A percentile compares a stretch with the other conserved stretches of the same genome.
Evolutionary conservation across 2,888 invertebrate species (phyloP).

Genomic region (Chloroclystis v-ata): DNA sequence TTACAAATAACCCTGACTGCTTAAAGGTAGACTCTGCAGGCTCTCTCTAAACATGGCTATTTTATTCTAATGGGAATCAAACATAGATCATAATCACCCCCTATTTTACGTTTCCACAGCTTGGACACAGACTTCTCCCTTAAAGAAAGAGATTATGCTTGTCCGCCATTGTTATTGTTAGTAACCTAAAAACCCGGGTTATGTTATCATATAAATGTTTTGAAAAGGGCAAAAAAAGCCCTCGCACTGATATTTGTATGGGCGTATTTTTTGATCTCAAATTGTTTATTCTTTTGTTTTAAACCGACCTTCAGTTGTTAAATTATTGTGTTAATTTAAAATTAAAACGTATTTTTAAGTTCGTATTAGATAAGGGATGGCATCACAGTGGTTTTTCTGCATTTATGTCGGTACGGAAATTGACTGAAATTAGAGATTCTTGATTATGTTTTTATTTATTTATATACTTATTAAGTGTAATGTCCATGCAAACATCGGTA

Average conservation of each 20-base stretch:
- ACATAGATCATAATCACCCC: no score
- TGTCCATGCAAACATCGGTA: conserved; percentile 64
- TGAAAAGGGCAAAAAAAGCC: conserved; percentile 5
- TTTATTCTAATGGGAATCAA: no score
- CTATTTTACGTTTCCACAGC: no score
- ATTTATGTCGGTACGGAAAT: conserved; percentile 3
- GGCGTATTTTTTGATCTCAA: conserved; percentile 65
- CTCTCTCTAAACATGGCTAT: no score
- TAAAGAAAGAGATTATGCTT: no score
- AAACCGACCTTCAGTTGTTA: conserved; percentile 41
- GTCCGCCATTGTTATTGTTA: no score
- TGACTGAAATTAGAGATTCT: conserved; percentile 8
- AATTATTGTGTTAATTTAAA: conserved; percentile 48
- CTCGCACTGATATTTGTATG: conserved; percentile 58
- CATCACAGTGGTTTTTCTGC: conserved; percentile 15
- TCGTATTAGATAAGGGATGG: conserved; percentile 21
- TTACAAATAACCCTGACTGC: no score
- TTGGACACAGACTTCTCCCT: no score
- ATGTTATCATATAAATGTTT: no score
- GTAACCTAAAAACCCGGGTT: no score
- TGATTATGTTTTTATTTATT: not conserved
- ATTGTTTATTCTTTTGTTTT: conserved; percentile 39
- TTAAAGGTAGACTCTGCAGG: no score
- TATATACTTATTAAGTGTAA: conserved; percentile 25
- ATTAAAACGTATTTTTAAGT: conserved; percentile 38